phyloP scores from a whole-genome alignment of 2,888 invertebrate genomes.

The Conchocele bisecta region DNA sequence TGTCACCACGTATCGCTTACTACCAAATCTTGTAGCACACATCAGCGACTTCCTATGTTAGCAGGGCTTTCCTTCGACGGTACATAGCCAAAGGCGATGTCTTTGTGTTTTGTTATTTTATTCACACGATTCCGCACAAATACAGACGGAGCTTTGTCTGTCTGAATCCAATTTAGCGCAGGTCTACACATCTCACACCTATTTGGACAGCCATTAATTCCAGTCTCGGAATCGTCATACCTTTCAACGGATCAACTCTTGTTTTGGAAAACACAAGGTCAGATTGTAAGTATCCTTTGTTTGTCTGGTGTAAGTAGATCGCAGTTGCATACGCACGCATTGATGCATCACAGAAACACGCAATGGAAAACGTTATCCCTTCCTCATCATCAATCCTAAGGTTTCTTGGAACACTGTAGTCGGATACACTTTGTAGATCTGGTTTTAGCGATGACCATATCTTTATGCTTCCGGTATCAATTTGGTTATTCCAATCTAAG shows the following conservation, averaged over 20 bases:
- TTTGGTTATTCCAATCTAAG: not conserved
- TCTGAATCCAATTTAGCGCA: not conserved
- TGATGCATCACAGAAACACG: constrained; percentile 10
- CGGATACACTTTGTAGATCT: not conserved
- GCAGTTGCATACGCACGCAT: not conserved
- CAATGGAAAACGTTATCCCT: not conserved
- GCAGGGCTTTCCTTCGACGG: too few relatives aligned
- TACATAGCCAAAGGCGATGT: not conserved
- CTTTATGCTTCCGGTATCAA: not conserved
- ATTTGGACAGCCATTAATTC: constrained; percentile 6
- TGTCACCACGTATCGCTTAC: constrained; percentile 7
- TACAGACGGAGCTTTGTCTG: too few relatives aligned
- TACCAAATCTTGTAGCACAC: not conserved
- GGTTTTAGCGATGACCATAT: too few relatives aligned
- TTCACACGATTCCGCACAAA: not conserved
- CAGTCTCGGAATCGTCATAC: constrained; percentile 6
- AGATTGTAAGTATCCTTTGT: not conserved
- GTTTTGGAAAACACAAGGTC: constrained; percentile 1
- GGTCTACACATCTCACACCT: not conserved
- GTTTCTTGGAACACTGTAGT: too few relatives aligned
- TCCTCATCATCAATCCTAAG: not conserved
- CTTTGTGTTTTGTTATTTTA: not conserved
- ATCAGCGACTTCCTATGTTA: constrained; percentile 1
- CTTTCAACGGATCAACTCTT: constrained; percentile 1
- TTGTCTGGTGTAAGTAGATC: not conserved